Percentiles rank a stretch among this genome's conserved stretches.
phyloP scores from a whole-genome alignment of 2,888 invertebrate species.

The Diarsia mendica region DNA sequence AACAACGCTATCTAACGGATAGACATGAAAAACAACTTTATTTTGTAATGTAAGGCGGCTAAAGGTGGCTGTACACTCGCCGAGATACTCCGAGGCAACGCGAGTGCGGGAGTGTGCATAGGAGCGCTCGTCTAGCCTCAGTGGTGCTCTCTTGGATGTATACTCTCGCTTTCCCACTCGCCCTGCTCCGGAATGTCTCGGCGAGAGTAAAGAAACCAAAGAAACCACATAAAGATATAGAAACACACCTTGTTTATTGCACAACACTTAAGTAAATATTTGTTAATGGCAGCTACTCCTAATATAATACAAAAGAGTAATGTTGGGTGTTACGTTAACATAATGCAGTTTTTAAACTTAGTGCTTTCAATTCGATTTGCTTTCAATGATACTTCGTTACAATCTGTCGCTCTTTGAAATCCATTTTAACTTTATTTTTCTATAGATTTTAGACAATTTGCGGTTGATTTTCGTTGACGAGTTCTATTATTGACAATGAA shows the following conservation, averaged over 20 bases:
- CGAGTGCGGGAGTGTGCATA: not conserved
- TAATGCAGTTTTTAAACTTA: constrained; percentile 11
- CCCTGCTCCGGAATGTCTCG: not conserved
- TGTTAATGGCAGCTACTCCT: not conserved
- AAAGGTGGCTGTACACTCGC: not conserved
- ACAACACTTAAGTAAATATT: not conserved
- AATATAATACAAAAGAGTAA: constrained; percentile 2
- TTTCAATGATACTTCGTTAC: constrained; percentile 1
- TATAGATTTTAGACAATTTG: not conserved
- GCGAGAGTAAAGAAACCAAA: not conserved
- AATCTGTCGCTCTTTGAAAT: not conserved
- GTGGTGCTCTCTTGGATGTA: not conserved
- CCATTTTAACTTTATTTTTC: constrained; percentile 7
- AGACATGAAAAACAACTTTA: not conserved
- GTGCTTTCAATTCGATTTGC: constrained; percentile 14
- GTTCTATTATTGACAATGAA: constrained; percentile 7
- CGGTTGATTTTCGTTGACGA: not conserved
- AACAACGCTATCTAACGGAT: not conserved
- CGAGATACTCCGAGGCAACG: not conserved
- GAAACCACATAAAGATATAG: not conserved
- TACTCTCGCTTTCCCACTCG: not conserved
- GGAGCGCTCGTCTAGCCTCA: not conserved
- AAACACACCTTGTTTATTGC: not conserved
- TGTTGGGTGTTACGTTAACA: not conserved
- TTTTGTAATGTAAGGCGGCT: not conserved